Evolutionary conservation across 1,140 invertebrate species (phyloP).

Genomic region (Drosophila bifasciata): DNA sequence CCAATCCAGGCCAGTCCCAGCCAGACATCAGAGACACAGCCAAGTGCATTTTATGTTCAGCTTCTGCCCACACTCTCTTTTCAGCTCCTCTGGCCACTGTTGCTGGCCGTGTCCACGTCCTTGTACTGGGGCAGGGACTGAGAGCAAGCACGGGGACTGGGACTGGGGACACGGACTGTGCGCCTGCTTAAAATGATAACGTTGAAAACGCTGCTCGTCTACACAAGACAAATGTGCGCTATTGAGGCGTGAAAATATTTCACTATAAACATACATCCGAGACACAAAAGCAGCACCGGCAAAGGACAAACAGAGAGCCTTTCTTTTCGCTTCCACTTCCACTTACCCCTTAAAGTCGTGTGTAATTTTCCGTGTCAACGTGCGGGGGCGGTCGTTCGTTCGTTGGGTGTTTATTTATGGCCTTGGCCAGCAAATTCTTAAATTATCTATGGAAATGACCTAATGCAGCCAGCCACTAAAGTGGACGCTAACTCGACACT

Average conservation of each 20-base stretch:
- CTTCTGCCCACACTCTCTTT: constrained; percentile 25
- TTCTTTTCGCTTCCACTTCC: constrained; percentile 14
- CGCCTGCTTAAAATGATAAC: constrained; percentile 80
- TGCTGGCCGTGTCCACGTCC: constrained; percentile 47
- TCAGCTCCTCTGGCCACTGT: constrained; percentile 4
- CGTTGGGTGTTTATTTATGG: constrained; percentile 66
- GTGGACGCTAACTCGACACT: constrained; percentile 46
- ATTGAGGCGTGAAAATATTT: constrained; percentile 81
- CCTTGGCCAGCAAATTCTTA: constrained; percentile 32
- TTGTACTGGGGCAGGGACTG: constrained; percentile 11
- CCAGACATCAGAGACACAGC: constrained; percentile 40
- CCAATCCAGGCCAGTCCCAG: constrained; percentile 11
- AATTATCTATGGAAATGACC: constrained; percentile 49
- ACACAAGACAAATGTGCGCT: constrained; percentile 76
- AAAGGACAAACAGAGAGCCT: constrained; percentile 1
- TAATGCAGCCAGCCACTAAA: constrained; percentile 40
- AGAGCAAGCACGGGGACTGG: too few relatives aligned
- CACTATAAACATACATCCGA: constrained; percentile 63
- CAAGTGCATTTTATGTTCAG: constrained; percentile 74
- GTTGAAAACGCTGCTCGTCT: constrained; percentile 68
- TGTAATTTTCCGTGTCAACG: constrained; percentile 68
- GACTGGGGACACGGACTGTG: constrained; percentile 23
- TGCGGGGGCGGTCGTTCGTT: constrained; percentile 54
- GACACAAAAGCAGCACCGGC: constrained; percentile 27
- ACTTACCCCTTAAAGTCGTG: constrained; percentile 52